Base-by-base conservation (phyloP, 2,888 invertebrate genomes). In the Athalia cordata region DNA sequence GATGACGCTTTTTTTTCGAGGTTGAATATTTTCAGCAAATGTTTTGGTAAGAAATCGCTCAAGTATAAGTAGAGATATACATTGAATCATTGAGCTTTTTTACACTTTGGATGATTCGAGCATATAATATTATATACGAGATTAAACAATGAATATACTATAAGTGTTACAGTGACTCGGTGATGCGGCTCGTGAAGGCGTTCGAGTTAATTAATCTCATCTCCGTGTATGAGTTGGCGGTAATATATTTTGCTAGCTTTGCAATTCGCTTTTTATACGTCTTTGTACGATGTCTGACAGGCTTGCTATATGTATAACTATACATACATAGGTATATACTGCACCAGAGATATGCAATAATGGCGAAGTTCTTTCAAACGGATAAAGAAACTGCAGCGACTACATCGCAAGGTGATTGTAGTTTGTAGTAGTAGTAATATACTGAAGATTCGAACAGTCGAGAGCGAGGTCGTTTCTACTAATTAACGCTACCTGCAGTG, bases 161-260 rank as follows among this genome's bases (percentile, higher is more conserved):
- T 2, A 29, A 29, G 29, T 29, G 29, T 29, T 29, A 29, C 29
- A 11, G n/a, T 45, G 43, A 45, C 29, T 45, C 66, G 49, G n/a
- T 64, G 47, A 64, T 29, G 29, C 2, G 29, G 29, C 55, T 55
- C 55, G 55, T 11, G 55, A 55, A 55, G 55, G 67, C 5, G 29
- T 5, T 15, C 15, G 29, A 13, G 47, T 52, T 68, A 68, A 68
- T 55, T 68, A 67, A 67, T 55, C 68, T 9, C 29, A 52, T 9
- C 55, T 43, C n/a, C 49, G 68, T 68, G 13, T 11, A 15, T 4
- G 61, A n/a, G 61, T 13, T 13, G 3, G 13, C 7, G 13, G 11
- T n/a, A 68, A 15, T 68, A 68, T 68, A 49, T 66, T 66, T 49
- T 13, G 49, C 49, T 49, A 49, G 66, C n/a, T 66, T 66, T 13